These are phyloP conservation scores for Parus major DNA, from an alignment of 2,113 vertebrate species.

Conservation along the genomic window DNA sequence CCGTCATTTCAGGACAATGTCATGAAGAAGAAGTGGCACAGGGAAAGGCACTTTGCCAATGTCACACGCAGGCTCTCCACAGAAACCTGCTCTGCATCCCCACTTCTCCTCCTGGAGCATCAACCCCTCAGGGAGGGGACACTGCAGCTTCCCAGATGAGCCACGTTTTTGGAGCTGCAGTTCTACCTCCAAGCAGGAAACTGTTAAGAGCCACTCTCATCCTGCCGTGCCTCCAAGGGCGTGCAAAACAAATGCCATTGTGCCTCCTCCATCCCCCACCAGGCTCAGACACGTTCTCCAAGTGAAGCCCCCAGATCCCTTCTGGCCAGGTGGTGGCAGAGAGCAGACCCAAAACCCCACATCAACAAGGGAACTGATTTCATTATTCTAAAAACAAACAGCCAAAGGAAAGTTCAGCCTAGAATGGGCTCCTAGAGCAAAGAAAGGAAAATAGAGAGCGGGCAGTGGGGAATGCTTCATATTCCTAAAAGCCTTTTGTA, in stretches of 20 bases:
- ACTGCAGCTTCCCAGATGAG: not conserved
- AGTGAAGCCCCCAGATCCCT: constrained; percentile 39
- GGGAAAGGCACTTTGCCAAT: not conserved
- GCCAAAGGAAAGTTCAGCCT: constrained; percentile 72
- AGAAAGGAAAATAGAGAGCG: constrained; percentile 77
- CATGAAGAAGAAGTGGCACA: not conserved
- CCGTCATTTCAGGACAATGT: not conserved
- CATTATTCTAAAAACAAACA: constrained; percentile 79
- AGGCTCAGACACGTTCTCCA: not conserved
- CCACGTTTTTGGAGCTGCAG: not conserved
- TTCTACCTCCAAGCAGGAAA: constrained; percentile 42
- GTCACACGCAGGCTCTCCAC: not conserved
- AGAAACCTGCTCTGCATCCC: not conserved
- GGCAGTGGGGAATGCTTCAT: constrained; percentile 78
- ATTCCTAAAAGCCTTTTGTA: constrained; percentile 81
- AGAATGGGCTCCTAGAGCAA: constrained; percentile 69
- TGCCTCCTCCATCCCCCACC: constrained; percentile 23
- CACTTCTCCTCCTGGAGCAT: not conserved
- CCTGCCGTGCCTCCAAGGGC: constrained; percentile 30
- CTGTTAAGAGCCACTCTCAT: constrained; percentile 51
- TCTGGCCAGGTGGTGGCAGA: constrained; percentile 63
- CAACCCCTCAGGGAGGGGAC: not conserved
- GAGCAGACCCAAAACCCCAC: constrained; percentile 59
- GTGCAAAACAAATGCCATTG: constrained; percentile 47
- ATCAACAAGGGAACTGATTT: constrained; percentile 72